Evolutionary conservation across 2,113 vertebrate species (phyloP), one percentile per base, ranked within the genome.

Genomic region (Phodopus roborovskii): DNA sequence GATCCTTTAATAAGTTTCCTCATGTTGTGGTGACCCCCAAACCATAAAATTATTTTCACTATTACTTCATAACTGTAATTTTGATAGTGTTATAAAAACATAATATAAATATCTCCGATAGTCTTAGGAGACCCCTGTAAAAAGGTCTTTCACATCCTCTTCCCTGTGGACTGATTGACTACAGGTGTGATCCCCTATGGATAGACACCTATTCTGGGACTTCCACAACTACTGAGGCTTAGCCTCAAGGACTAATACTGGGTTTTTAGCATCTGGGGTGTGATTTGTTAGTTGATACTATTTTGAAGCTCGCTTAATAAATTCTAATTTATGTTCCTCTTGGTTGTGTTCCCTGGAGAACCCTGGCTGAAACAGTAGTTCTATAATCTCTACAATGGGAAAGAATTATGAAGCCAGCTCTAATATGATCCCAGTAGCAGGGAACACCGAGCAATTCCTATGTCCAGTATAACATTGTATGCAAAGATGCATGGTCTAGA

Each of bases 121-220:
- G 5, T 33, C 66, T 68, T 33, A 16, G 30, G 30, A 1, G 33
- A 70, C 68, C 68, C 20, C 68, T 36, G 68, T 36, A 7, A 70
- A 70, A 36, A 33, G 6, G 16, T 70, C 33, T 70, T 36, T 17
- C 1, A 36, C 26, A 10, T 26, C 64, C 11, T 56, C 7, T 71
- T 17, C 36, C 8, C 36, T 71, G 70, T 20, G 36, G 36, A 71
- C 70, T 39, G 70, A 71, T 7, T 71, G 70, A 71, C 19, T 19
- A 71, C 36, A n/a, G 70, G 36, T 0, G 17, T 3, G 36, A 39
- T 20, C 36, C 3, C 36, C 70, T 39, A 3, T 0, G 3, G 36
- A 71, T 20, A 39, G 17, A 71, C 36, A 71, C 36, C 36, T 71
- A 20, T 71, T n/a, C 36, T 71, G 36, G 36, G 36, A 39, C 36